phyloP scores from a whole-genome alignment of 2,888 invertebrate species.

The Tipula vernalis region DNA sequence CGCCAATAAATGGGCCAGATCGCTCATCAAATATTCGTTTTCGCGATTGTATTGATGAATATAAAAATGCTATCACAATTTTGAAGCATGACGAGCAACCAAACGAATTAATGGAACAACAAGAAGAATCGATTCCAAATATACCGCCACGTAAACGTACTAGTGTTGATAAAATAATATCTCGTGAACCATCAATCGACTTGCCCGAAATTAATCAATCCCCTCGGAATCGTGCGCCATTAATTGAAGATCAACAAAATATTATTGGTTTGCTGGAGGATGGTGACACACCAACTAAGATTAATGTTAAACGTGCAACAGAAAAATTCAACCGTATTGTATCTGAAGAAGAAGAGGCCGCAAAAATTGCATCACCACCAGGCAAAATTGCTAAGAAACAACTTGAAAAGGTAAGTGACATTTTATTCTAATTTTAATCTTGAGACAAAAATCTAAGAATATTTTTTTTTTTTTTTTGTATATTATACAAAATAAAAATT shows the following conservation, averaged over 20 bases:
- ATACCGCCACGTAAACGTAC: conserved; percentile 43
- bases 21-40: conserved; percentile 23
- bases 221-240: conserved; percentile 14
- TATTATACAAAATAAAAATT: neutral
- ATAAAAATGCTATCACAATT: conserved; percentile 24
- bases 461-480: neutral
- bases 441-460: neutral
- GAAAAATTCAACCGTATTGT: conserved; percentile 88
- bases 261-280: neutral
- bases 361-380: conserved; percentile 40
- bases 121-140: conserved; percentile 25
- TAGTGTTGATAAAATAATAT: conserved; percentile 18
- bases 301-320: conserved; percentile 85
- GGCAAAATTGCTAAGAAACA: conserved; percentile 37
- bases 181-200: conserved; percentile 38
- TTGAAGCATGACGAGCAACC: neutral
- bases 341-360: conserved; percentile 54
- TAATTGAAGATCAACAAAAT: conserved; percentile 20
- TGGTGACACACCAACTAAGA: conserved; percentile 43
- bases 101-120: neutral
- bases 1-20: conserved; percentile 11
- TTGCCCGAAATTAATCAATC: conserved; percentile 20
- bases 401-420: conserved; percentile 48
- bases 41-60: conserved; percentile 33
- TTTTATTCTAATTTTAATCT: neutral